These are phyloP conservation scores for Pycnonotus jocosus DNA, from an alignment of 2,113 vertebrate species.

Conservation along the genomic window DNA sequence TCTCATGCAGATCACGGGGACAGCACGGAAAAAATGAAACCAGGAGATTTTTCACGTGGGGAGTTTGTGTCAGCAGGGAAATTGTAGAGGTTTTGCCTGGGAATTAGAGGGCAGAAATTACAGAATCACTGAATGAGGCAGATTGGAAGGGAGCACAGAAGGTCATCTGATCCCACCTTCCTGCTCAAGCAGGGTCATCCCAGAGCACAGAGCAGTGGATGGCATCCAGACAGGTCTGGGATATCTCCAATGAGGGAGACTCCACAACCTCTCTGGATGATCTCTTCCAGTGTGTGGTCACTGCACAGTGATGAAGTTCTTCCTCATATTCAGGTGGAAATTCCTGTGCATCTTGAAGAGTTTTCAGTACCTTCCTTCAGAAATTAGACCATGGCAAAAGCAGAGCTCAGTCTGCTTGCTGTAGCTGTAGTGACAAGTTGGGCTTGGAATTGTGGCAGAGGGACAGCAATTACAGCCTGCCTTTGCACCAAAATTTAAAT, in stretches of 20 bases:
- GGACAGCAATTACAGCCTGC: background rate
- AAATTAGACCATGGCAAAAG: fast-evolving
- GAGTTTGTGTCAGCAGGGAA: background rate
- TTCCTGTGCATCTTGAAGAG: background rate
- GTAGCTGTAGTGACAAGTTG: background rate
- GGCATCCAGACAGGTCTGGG: background rate
- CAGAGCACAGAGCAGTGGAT: background rate
- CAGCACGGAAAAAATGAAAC: background rate
- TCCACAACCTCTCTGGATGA: background rate
- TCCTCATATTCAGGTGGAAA: background rate
- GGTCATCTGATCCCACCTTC: background rate
- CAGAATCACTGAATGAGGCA: background rate
- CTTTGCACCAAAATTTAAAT: background rate
- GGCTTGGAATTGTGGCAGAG: fast-evolving
- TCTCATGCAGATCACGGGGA: background rate
- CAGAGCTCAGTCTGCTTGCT: background rate
- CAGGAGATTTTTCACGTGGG: background rate
- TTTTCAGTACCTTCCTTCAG: background rate
- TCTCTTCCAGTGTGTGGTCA: background rate
- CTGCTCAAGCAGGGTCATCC: background rate
- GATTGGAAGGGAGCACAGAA: background rate
- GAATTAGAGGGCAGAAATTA: background rate
- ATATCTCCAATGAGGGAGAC: background rate
- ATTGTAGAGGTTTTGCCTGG: background rate
- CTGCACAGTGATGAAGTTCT: background rate